Evolutionary conservation across 2,113 vertebrate genomes (phyloP), one percentile per base, ranked within the genome.

Genomic region (Megaleporinus macrocephalus): DNA sequence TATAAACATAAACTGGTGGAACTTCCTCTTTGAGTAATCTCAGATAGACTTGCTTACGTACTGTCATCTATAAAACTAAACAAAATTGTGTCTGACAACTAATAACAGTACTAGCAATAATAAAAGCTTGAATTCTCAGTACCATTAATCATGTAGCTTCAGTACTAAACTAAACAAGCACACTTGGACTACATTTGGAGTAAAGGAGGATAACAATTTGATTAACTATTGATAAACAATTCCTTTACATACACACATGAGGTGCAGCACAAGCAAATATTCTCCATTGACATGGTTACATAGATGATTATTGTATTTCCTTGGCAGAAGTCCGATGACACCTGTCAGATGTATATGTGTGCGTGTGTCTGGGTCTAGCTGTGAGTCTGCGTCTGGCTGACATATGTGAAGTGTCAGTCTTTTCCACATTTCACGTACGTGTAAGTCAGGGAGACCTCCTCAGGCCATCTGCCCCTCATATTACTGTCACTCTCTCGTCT

Each of bases 401-500:
- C 80, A 76, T 82, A 76, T 75, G 80, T 74, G 70, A 74, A 57
- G 74, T 68, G 70, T 81, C 69, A 76, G 49, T 79, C 41, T 77
- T 63, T 73, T 65, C 33, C 51, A 61, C 51, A 13, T 61, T 70
- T 70, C 62, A 27, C 18, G 1, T 81, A 62, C 47, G 73, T 75
- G 75, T 63, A 41, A 62, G 65, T 86, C 77, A 83, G 77, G 57
- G 62, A 3, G 57, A 41, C n/a, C 53, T 80, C 77, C 73, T 80
- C 49, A 47, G 61, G 74, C 74, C 68, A 70, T 81, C 85, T 84
- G 85, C 82, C 78, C 78, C 77, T 86, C 74, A 74, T 66, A 70
- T 80, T 66, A 62, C 73, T 78, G 75, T 85, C 84, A 75, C 57
- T 18, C 73, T 74, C 78, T 69, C 78, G 73, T 78, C 73, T 73